phyloP scores from a whole-genome alignment of 2,888 invertebrate species.

The Euphydryas editha region DNA sequence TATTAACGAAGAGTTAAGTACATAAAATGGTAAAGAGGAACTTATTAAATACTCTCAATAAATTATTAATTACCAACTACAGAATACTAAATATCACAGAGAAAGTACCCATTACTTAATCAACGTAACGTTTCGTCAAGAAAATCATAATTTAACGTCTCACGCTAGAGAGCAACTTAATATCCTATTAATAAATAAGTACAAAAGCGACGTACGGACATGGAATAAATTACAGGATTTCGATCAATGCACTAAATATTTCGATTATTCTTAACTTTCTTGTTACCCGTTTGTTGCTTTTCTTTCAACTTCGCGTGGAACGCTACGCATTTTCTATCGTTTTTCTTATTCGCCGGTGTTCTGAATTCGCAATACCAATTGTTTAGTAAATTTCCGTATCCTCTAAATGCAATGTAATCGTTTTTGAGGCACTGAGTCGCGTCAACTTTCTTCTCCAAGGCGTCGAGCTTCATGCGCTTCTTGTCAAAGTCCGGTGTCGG shows the following conservation, averaged over 20 bases:
- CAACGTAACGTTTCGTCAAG: conserved; percentile 78
- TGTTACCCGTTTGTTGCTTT: conserved; percentile 52
- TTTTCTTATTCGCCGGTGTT: conserved; percentile 62
- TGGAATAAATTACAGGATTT: conserved; percentile 40
- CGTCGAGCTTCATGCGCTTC: conserved; percentile 66
- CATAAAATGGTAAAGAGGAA: conserved; percentile 51
- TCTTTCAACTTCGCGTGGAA: conserved; percentile 61
- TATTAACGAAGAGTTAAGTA: conserved; percentile 32
- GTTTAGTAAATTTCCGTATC: conserved; percentile 83
- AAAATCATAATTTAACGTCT: conserved; percentile 62
- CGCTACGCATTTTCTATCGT: conserved; percentile 54
- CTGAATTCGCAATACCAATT: conserved; percentile 83
- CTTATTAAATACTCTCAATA: conserved; percentile 77
- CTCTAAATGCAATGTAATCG: conserved; percentile 85
- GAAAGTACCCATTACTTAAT: conserved; percentile 82
- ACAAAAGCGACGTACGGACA: conserved; percentile 44
- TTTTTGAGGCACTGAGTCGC: conserved; percentile 82
- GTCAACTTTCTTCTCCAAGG: conserved; percentile 70
- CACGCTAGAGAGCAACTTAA: conserved; percentile 53
- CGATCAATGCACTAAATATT: conserved; percentile 43
- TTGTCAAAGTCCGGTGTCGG: conserved; percentile 63
- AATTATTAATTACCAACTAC: conserved; percentile 77
- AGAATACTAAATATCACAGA: conserved; percentile 84
- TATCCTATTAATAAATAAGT: conserved; percentile 52
- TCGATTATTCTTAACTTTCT: conserved; percentile 43